Evolutionary conservation across 2,888 invertebrate genomes (phyloP).

Genomic region (Nycteola revayana): DNA sequence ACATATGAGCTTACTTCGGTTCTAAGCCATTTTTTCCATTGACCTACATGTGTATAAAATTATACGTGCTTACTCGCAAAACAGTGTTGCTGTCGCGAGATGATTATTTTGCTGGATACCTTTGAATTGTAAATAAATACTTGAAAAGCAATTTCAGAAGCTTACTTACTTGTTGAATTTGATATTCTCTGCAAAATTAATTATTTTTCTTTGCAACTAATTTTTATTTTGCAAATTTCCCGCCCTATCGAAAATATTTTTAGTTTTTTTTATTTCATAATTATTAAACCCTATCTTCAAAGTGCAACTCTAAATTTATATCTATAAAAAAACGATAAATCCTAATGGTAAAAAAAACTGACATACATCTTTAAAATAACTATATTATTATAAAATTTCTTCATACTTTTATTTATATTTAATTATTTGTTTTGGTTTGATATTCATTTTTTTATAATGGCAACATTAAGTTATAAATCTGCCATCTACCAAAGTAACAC

Average conservation of each 20-base stretch:
- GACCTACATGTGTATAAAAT: slow-evolving; percentile 80
- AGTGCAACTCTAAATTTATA: no score
- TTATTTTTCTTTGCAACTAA: slow-evolving; percentile 12
- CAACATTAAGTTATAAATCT: no score
- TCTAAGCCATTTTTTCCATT: slow-evolving; percentile 81
- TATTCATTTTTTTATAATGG: no score
- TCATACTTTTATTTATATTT: no score
- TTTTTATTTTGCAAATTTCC: slow-evolving; percentile 45
- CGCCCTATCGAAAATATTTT: slow-evolving; percentile 39
- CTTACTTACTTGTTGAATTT: slow-evolving; percentile 37
- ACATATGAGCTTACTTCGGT: slow-evolving; percentile 71
- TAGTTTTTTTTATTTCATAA: slow-evolving; percentile 22
- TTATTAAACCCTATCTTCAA: slow-evolving; percentile 9
- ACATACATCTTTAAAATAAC: no score
- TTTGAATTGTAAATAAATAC: slow-evolving; percentile 7
- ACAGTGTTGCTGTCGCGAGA: slow-evolving; percentile 67
- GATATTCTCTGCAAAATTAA: slow-evolving; percentile 12
- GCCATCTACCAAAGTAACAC: no score
- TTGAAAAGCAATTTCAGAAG: slow-evolving; percentile 7
- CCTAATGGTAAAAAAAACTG: no score
- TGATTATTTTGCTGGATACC: slow-evolving; percentile 22
- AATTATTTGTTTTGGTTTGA: no score
- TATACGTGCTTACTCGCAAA: slow-evolving; percentile 63
- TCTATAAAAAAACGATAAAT: no score
- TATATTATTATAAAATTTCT: no score